Conservation (phyloP, 2,888 invertebrate species). For the Itoplectis maculator region DNA sequence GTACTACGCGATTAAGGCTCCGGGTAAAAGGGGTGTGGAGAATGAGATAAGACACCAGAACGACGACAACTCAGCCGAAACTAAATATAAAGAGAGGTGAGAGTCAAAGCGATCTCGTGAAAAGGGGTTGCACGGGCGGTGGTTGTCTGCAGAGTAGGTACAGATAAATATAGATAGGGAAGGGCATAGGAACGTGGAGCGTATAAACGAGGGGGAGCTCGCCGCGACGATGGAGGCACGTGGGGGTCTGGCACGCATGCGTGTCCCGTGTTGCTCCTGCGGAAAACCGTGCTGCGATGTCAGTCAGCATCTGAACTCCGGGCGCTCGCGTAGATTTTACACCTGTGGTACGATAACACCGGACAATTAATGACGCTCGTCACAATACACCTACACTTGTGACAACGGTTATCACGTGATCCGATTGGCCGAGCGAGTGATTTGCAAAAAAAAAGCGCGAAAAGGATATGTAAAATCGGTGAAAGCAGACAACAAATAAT, state of each 20-base stretch:
- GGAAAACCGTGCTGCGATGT: constrained; percentile 74
- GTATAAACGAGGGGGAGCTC: constrained; percentile 56
- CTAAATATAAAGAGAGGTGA: background rate
- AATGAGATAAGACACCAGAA: background rate
- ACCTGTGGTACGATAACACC: constrained; percentile 58
- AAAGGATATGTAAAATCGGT: constrained; percentile 37
- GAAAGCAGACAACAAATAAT: constrained; percentile 1
- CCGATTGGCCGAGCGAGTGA: background rate
- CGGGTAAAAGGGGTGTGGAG: background rate
- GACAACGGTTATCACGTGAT: constrained; percentile 16
- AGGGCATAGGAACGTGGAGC: constrained; percentile 46
- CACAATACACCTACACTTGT: background rate
- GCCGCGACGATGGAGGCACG: constrained; percentile 78
- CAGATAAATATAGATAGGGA: constrained; percentile 40
- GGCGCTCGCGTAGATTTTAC: constrained; percentile 76
- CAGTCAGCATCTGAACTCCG: constrained; percentile 82
- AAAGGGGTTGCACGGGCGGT: constrained; percentile 35
- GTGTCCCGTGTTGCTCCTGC: constrained; percentile 81
- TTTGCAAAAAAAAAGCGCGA: background rate
- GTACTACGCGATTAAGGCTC: background rate
- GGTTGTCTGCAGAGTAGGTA: constrained; percentile 29
- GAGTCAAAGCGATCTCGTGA: constrained; percentile 30
- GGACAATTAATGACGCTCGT: background rate
- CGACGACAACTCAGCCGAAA: constrained; percentile 1
- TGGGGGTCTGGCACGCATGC: constrained; percentile 80